These are phyloP conservation scores for Macrophya annulata DNA, from an alignment of 2,888 invertebrate species.

Conservation along the genomic window DNA sequence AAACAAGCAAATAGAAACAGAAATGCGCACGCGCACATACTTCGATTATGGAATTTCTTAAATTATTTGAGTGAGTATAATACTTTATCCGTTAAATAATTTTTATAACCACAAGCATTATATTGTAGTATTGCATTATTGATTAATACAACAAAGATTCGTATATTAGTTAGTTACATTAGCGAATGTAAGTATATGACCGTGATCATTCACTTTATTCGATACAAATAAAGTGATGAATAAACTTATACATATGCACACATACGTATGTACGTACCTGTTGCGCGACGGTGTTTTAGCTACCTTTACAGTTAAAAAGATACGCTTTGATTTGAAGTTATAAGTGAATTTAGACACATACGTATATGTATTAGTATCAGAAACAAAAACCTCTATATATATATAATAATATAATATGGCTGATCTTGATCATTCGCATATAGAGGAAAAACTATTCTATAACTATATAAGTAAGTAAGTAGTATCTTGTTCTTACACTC, in stretches of 20 bases:
- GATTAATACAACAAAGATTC: neutral
- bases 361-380: too few species aligned
- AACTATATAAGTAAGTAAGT: neutral
- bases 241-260: neutral
- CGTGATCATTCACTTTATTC: neutral
- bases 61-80: conserved; percentile 6
- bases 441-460: neutral
- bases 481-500: neutral
- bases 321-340: neutral
- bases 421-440: too few species aligned
- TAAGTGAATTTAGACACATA: too few species aligned
- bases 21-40: neutral
- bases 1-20: too few species aligned
- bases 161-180: neutral
- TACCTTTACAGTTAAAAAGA: neutral
- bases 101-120: too few species aligned
- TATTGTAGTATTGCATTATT: neutral
- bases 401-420: too few species aligned
- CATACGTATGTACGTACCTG: neutral
- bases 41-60: conserved; percentile 15
- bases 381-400: too few species aligned
- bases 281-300: neutral
- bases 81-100: neutral
- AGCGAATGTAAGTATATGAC: neutral
- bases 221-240: neutral